Base-by-base conservation (phyloP, 2,113 vertebrate species). In the Scalopus aquaticus region DNA sequence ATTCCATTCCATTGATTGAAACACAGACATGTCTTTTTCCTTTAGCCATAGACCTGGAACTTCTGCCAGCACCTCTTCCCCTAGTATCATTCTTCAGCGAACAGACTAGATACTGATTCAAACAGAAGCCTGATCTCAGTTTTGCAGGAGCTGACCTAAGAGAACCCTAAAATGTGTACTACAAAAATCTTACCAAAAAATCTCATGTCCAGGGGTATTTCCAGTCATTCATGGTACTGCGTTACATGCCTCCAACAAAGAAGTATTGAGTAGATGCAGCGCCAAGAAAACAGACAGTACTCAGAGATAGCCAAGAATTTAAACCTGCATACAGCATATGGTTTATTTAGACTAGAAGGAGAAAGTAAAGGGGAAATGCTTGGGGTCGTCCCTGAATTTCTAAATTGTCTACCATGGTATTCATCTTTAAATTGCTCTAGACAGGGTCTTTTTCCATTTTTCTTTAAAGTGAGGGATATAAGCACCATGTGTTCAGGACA, bases 351-450 rank as follows among this genome's bases (percentile, higher is more conserved):
- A 49, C 10, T 20, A 9, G 20, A 39, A 51, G n/a, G 24, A 64
- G 54, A 88, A 91, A 10, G 42, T 8, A 26, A 54, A 19, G 22
- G 67, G 32, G 69, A 70, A 62, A 17, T n/a, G 20, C 15, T 42
- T 56, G 30, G 12, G 30, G 12, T 69, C 54, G 37, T 78, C 78
- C 69, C 58, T 51, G 22, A 39, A 10, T 24, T 67, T 77, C 58
- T 51, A 12, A 35, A 10, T 19, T 67, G 42, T 69, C 44, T 37
- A 28, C 35, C 24, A 6, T 35, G 32, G 10, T 49, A 24, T 72
- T 94, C 82, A 28, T 79, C 69, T 78, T 94, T 89, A 35, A 82
- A 72, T 78, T 74, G 37, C 54, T 56, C 72, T 85, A 30, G 24
- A 67, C 58, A 76, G 32, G 19, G 19, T 85, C 49, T 39, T 74